Base-by-base conservation (phyloP, 2,888 invertebrate species). In the Fragum whitleyi region DNA sequence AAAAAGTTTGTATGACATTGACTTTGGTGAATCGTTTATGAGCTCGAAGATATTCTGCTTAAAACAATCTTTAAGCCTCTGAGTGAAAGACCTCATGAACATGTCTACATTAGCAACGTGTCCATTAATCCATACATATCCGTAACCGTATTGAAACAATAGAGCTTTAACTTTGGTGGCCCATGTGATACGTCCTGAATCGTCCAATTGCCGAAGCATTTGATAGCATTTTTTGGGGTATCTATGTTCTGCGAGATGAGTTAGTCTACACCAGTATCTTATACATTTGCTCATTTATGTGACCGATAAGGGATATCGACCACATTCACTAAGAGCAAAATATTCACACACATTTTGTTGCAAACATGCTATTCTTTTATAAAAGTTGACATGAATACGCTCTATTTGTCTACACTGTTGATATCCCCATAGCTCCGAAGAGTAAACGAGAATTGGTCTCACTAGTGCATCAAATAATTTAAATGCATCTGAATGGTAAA, bases 191-290 rank as follows among this genome's bases (percentile, higher is more conserved):
- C 72, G 57, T 32, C 61, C 61, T 26, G 28, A 32, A 5, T 73
- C 73, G n/a, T 61, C 47, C n/a, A 47, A 51, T 14, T 39, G 9
- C 61, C 42, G 32, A 21, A 73, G 57, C 73, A 62, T 73, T 36
- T 19, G n/a, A 59, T 57, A 71, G 39, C 39, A 57, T 32, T 16
- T 57, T 42, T 26, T 57, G 9, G 71, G 32, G 36, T 71, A 71
- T n/a, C 71, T 36, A 26, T 57, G 53, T 19, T 21, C 26, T 6
- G 28, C 51, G 21, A 71, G 53, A 32, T 71, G 59, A 23, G 55
- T 21, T 14, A 57, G 42, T 59, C 51, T 57, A 71, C 71, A 71
- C 59, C 36, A 71, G 23, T 71, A 71, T 36, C 32, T 71, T 36
- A 71, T 59, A 39, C 36, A 29, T 21, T 59, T 71, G 19, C 23